Base-by-base conservation (phyloP, 2,888 invertebrate species). In the Napeogenes inachia region DNA sequence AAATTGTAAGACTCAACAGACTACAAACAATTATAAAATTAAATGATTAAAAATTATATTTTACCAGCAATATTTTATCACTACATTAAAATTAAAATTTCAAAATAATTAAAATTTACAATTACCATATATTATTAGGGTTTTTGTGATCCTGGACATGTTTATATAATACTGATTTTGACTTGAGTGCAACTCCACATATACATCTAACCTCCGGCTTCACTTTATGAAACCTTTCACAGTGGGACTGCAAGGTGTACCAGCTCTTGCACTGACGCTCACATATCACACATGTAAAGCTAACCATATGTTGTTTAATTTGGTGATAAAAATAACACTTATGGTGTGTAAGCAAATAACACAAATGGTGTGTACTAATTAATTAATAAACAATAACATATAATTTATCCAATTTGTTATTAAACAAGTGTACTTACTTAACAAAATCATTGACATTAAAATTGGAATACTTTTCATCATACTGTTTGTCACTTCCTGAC, bases 141-240 rank as follows among this genome's bases (percentile, higher is more conserved):
- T 88, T 89, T 70, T 87, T 91, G 71, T 92, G 91, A 69, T 90
- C 91, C 65, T 89, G 84, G 46, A 91, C 82, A 71, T 92, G 92
- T 75, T 91, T 91, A 69, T 91, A 91, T 73, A 92, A 82, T 54
- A 88, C 87, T 13, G 91, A 89, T 74, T 91, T 89, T 10, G 91
- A 91, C 66, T 89, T 89, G 13, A 92, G 79, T 4, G 82, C 80
- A 46, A 89, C 84, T 4, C 91, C 91, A 70, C 92, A 92, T 42
- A 77, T 75, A 70, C 92, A 92, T 57, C 81, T 75, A 0, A 91
- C 90, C 21, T 84, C 76, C 0, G 91, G 88, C 45, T 78, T 68
- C 38, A 76, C 76, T 46, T 85, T 78, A 62, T 92, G 91, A 13
- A 61, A 61, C 45, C 69, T 71, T 64, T 84, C 78, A 66, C 82